Evolutionary conservation across 2,113 vertebrate genomes (phyloP).

Genomic region (Xyliphius kryptos): DNA sequence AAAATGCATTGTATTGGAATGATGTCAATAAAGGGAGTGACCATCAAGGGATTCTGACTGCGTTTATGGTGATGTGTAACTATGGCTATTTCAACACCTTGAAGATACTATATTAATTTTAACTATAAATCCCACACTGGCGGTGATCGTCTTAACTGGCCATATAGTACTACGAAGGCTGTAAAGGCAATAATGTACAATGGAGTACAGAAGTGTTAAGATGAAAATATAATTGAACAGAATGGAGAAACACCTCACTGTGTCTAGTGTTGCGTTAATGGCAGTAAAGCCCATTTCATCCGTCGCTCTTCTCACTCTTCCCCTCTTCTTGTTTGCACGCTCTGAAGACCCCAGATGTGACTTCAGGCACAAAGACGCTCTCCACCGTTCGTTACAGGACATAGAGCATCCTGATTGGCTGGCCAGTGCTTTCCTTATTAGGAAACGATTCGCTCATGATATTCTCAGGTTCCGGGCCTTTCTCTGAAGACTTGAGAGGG

Average conservation of each 20-base stretch:
- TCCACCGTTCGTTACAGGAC: conserved; percentile 50
- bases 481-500: too few relatives aligned
- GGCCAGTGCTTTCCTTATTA: conserved; percentile 51
- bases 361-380: conserved; percentile 50
- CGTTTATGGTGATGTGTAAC: too few relatives aligned
- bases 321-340: conserved; percentile 54
- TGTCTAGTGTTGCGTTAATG: conserved; percentile 36
- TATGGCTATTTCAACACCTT: too few relatives aligned
- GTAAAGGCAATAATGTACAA: neutral
- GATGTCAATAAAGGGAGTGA: too few relatives aligned
- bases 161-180: too few relatives aligned
- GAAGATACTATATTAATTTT: too few relatives aligned
- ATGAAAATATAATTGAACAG: neutral
- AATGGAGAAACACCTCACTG: conserved; percentile 3
- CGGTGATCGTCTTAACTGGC: too few relatives aligned
- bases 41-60: too few relatives aligned
- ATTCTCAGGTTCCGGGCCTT: too few relatives aligned
- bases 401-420: conserved; percentile 52
- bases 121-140: too few relatives aligned
- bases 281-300: conserved; percentile 12
- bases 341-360: conserved; percentile 65
- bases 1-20: too few relatives aligned
- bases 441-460: conserved; percentile 51
- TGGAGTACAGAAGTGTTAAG: neutral
- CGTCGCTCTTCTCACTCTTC: conserved; percentile 46